Base-by-base conservation (phyloP, 92 coral and sea anemone species). In the Blastomussa wellsi region DNA sequence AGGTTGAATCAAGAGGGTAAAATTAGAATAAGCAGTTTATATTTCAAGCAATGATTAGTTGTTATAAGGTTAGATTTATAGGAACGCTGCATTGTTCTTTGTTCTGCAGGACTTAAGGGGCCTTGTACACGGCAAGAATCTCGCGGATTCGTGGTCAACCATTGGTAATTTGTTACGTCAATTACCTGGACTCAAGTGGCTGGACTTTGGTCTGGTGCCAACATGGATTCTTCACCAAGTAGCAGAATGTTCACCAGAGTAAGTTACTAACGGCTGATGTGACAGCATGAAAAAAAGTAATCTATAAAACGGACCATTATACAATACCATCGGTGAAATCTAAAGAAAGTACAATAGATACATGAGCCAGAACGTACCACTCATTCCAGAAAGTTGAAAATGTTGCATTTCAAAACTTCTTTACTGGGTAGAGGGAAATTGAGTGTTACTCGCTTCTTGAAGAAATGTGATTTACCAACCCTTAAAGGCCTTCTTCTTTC, bases 151-250 rank as follows among this genome's bases (percentile, higher is more conserved):
- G 6, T 92, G 92, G 94, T 82, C 77, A 80, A 88, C 90, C 26
- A 89, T 92, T 42, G 89, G 88, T 14, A 81, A 86, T 79, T 77
- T 89, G 42, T 72, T 92, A 19, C 91, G 85, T 52, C 91, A 89
- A 75, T 70, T 86, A 84, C 48, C 87, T 52, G 82, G 84, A 48
- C 82, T 92, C 38, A 89, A 76, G 68, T 86, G 91, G 89, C 71
- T 92, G 76, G 94, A 92, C 71, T 92, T 92, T 83, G 94, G 94
- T 15, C 88, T 83, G 26, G 94, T 92, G 5, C 94, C 94, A 73
- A 88, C 92, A 51, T 79, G 90, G 65, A 89, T 92, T 17, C 82
- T 92, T 35, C 94, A 92, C 17, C 92, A 92, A 70, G 92, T 89
- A 5, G 73, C 89, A 14, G 94, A 90, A 74, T 51, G 72, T 29